Evolutionary conservation across 2,797 vertebrate genomes (phyloP).

Genomic region (Emys orbicularis): DNA sequence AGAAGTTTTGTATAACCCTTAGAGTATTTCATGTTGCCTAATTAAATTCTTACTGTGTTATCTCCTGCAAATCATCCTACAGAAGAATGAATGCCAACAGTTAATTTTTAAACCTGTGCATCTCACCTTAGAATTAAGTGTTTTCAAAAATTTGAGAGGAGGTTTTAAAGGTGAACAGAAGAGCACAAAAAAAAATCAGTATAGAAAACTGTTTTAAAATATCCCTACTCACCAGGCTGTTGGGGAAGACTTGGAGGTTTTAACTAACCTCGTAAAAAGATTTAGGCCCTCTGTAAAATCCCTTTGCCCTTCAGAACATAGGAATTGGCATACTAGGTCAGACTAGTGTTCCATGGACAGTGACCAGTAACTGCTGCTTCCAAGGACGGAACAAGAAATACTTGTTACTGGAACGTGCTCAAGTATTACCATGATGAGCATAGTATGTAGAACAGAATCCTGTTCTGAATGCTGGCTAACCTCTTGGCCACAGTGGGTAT

Average conservation of each 20-base stretch:
- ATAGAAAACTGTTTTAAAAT: conserved; percentile 4
- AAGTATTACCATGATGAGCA: not conserved
- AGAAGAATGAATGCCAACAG: not conserved
- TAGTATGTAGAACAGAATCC: not conserved
- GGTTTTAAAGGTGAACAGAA: not conserved
- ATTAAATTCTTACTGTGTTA: not conserved
- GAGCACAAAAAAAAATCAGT: not conserved
- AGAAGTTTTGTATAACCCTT: not conserved
- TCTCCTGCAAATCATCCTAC: conserved; percentile 2
- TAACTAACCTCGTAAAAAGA: conserved; percentile 20
- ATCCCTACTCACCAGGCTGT: conserved; percentile 1
- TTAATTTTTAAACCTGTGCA: not conserved
- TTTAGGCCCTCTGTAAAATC: conserved; percentile 2
- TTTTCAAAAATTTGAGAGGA: not conserved
- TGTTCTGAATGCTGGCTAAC: not conserved
- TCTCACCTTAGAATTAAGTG: conserved; percentile 40
- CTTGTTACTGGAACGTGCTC: not conserved
- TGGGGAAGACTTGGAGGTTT: not conserved
- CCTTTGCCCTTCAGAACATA: not conserved
- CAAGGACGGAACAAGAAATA: not conserved
- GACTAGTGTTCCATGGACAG: not conserved
- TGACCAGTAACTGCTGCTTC: not conserved
- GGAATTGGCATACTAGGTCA: not conserved
- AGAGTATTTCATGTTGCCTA: conserved; percentile 56
- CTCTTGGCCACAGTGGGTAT: not conserved